phyloP scores from a whole-genome alignment of 2,113 vertebrate species.

The Pleuronectes platessa region DNA sequence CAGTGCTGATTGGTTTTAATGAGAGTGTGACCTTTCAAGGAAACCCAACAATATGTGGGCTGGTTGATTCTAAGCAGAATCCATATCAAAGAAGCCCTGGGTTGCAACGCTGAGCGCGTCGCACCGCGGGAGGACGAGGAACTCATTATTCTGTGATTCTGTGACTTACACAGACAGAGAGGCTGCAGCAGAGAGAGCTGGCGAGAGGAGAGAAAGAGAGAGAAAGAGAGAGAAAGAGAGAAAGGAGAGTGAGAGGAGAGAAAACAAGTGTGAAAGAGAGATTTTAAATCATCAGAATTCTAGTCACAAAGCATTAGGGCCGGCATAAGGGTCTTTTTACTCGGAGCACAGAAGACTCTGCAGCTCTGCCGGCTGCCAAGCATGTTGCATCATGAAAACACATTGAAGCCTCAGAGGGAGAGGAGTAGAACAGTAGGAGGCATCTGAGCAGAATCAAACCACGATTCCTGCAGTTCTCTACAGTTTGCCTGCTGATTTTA shows the following conservation, averaged over 20 bases:
- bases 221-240: constrained; percentile 19
- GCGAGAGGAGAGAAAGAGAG: constrained; percentile 26
- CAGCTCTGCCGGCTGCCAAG: constrained; percentile 64
- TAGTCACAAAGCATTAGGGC: constrained; percentile 65
- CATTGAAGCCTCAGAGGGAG: constrained; percentile 61
- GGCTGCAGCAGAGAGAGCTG: constrained; percentile 39
- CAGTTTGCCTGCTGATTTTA: constrained; percentile 23
- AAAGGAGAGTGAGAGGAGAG: constrained; percentile 19
- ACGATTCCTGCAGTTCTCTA: constrained; percentile 43
- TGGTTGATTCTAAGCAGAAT: constrained; percentile 68
- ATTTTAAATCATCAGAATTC: constrained; percentile 75
- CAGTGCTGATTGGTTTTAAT: constrained; percentile 72
- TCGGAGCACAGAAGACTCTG: constrained; percentile 60
- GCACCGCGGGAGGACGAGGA: constrained; percentile 60
- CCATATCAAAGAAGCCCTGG: constrained; percentile 66
- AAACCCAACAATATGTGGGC: constrained; percentile 63
- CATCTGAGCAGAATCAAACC: constrained; percentile 48
- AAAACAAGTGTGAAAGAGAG: constrained; percentile 56
- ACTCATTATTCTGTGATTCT: constrained; percentile 74
- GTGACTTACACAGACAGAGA: constrained; percentile 51
- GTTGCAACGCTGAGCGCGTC: constrained; percentile 56
- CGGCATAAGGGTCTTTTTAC: constrained; percentile 33
- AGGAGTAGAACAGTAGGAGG: constrained; percentile 62
- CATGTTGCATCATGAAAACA: constrained; percentile 77
- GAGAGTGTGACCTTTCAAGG: constrained; percentile 64